Percentiles rank a stretch among this genome's conserved stretches.
These are phyloP conservation scores for Scrobipalpa atriplicella DNA, from an alignment of 2,888 invertebrate species.

Conservation along the genomic window DNA sequence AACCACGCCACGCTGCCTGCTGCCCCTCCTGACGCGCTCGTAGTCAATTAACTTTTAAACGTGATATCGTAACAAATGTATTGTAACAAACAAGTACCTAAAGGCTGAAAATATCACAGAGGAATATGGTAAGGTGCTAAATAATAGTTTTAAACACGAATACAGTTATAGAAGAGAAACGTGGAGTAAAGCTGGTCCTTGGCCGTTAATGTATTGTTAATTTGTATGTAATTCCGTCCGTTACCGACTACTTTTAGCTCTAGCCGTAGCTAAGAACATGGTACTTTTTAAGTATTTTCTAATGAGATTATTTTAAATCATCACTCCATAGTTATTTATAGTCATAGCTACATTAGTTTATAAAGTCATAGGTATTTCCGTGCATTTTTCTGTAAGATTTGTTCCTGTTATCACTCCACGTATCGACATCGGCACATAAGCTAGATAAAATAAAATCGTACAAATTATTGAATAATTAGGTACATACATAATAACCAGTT, in stretches of 20 bases:
- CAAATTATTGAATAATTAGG: slow-evolving; percentile 27
- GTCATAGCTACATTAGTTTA: slow-evolving; percentile 43
- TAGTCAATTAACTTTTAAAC: slow-evolving; percentile 75
- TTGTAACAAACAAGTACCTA: slow-evolving; percentile 65
- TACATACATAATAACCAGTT: slow-evolving; percentile 29
- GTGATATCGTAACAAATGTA: slow-evolving; percentile 60
- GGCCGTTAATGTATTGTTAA: slow-evolving; percentile 74
- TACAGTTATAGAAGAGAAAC: slow-evolving; percentile 54
- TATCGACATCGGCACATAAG: slow-evolving; percentile 14
- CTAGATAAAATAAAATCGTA: slow-evolving; percentile 20
- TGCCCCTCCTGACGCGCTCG: slow-evolving; percentile 37
- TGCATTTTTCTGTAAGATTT: slow-evolving; percentile 56
- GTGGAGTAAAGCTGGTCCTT: slow-evolving; percentile 60
- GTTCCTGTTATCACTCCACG: slow-evolving; percentile 41
- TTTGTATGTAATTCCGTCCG: slow-evolving; percentile 79
- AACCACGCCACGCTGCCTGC: slow-evolving; percentile 52
- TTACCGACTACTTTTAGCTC: slow-evolving; percentile 79
- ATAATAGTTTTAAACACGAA: slow-evolving; percentile 63
- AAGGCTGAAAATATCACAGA: slow-evolving; percentile 80
- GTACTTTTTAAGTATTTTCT: slow-evolving; percentile 57
- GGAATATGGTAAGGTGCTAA: slow-evolving; percentile 47
- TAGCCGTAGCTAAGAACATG: slow-evolving; percentile 61
- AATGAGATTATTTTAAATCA: slow-evolving; percentile 58
- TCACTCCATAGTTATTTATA: slow-evolving; percentile 58
- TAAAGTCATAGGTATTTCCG: slow-evolving; percentile 55